A percentile compares a stretch with the other conserved stretches of the same genome.
Conservation (phyloP, 2,797 vertebrate genomes). For the Enteromius unitaeniatus region DNA sequence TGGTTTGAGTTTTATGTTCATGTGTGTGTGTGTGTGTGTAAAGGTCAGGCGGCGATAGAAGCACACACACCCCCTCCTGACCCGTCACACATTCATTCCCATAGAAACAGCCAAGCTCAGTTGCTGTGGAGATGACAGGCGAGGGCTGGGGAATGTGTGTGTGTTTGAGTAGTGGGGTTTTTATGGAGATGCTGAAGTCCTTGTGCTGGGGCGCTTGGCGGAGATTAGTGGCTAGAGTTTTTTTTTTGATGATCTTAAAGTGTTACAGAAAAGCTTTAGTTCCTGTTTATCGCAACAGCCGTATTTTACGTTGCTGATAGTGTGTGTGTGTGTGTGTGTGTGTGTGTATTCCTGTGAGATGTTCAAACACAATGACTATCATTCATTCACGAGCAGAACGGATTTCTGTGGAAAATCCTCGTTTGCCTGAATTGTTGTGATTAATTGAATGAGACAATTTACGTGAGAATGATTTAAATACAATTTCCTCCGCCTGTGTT, state of each 20-base stretch:
- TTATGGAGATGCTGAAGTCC: constrained; percentile 21
- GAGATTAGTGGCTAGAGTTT: background rate
- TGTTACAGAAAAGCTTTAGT: background rate
- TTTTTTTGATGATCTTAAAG: background rate
- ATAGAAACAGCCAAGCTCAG: constrained; percentile 75
- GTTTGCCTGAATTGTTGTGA: background rate
- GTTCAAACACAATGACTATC: background rate
- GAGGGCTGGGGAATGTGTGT: constrained; percentile 69
- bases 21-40: constrained; percentile 70
- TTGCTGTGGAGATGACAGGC: constrained; percentile 75
- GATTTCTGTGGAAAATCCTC: background rate
- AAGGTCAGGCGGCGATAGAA: constrained; percentile 72
- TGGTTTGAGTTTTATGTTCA: constrained; percentile 76
- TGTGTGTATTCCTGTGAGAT: background rate
- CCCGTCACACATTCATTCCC: constrained; percentile 78
- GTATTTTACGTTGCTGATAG: background rate
- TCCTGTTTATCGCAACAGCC: background rate
- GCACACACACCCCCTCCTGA: constrained; percentile 63
- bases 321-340: background rate
- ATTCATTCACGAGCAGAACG: constrained; percentile 12
- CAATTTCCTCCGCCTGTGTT: background rate
- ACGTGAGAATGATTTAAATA: background rate
- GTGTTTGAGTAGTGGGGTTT: constrained; percentile 43
- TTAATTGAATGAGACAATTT: background rate
- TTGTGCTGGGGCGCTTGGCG: background rate